A percentile compares a stretch with the other conserved stretches of the same genome.
Conservation (phyloP, 2,113 vertebrate species). For the Apeltes quadracus region DNA sequence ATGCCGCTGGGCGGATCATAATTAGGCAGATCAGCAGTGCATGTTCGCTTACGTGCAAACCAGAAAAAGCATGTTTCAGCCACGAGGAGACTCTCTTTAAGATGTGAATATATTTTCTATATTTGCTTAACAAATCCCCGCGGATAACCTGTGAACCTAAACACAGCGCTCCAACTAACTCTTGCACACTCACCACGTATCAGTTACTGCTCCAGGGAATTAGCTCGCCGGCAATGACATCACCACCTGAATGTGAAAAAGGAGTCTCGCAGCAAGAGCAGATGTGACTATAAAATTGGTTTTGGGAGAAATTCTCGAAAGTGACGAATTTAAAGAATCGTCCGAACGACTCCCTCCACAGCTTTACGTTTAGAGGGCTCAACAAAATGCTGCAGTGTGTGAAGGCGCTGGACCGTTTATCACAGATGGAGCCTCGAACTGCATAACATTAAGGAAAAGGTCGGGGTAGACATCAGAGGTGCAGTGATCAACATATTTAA, state of each 20-base stretch:
- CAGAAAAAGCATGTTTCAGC: neutral
- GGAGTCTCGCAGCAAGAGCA: neutral
- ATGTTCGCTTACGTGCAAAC: no score
- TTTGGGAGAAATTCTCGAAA: neutral
- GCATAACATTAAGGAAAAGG: slow-evolving; percentile 7
- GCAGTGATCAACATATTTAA: slow-evolving; percentile 18
- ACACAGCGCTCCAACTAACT: neutral
- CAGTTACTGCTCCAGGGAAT: neutral
- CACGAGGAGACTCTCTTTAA: neutral
- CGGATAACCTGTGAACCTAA: neutral
- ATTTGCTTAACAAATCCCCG: neutral
- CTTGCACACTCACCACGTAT: neutral
- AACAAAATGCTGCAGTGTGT: slow-evolving; percentile 5
- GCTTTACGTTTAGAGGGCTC: neutral
- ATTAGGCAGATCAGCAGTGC: no score
- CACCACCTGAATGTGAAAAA: neutral
- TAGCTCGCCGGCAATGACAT: slow-evolving; percentile 4
- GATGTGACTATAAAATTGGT: neutral
- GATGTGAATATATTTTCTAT: neutral
- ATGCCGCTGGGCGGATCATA: neutral
- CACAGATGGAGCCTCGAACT: slow-evolving; percentile 8
- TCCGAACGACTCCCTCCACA: neutral
- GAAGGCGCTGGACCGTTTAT: neutral
- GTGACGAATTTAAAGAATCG: neutral
- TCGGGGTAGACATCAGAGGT: slow-evolving; percentile 21